Evolutionary conservation across 2,888 invertebrate genomes (phyloP).

Genomic region (Operophtera brumata): DNA sequence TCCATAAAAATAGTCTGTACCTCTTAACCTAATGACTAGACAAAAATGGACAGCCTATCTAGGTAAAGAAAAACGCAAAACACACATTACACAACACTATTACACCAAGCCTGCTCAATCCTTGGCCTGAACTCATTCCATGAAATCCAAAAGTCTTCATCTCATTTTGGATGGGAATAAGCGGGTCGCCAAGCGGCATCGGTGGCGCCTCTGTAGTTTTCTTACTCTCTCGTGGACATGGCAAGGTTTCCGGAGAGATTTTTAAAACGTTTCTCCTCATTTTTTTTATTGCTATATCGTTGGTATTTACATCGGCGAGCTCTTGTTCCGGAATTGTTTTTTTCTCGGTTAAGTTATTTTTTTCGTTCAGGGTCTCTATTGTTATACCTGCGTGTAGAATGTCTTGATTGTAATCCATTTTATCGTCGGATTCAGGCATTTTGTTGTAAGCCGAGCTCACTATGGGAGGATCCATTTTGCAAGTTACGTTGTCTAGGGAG

Average conservation of each 20-base stretch:
- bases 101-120: constrained; percentile 36
- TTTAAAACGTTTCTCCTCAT: constrained; percentile 66
- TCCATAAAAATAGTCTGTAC: constrained; percentile 54
- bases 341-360: constrained; percentile 60
- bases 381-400: constrained; percentile 62
- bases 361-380: constrained; percentile 61
- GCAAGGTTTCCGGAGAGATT: constrained; percentile 66
- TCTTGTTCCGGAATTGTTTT: constrained; percentile 48
- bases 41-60: constrained; percentile 43
- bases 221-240: constrained; percentile 63
- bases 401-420: constrained; percentile 63
- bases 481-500: constrained; percentile 86
- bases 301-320: constrained; percentile 44
- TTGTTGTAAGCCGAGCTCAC: constrained; percentile 74
- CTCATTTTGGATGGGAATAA: constrained; percentile 73
- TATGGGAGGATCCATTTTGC: constrained; percentile 82
- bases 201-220: constrained; percentile 64
- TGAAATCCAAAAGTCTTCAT: constrained; percentile 74
- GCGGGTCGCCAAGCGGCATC: constrained; percentile 58
- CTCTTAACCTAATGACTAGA: constrained; percentile 59
- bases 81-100: constrained; percentile 56
- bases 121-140: constrained; percentile 54
- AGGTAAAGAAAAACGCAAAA: constrained; percentile 68
- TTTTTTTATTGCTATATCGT: constrained; percentile 56
- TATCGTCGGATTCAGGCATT: constrained; percentile 59